Percentiles rank a stretch among this genome's conserved stretches.
These are phyloP conservation scores for Hemithea aestivaria DNA, from an alignment of 2,888 invertebrate genomes.

Conservation along the genomic window DNA sequence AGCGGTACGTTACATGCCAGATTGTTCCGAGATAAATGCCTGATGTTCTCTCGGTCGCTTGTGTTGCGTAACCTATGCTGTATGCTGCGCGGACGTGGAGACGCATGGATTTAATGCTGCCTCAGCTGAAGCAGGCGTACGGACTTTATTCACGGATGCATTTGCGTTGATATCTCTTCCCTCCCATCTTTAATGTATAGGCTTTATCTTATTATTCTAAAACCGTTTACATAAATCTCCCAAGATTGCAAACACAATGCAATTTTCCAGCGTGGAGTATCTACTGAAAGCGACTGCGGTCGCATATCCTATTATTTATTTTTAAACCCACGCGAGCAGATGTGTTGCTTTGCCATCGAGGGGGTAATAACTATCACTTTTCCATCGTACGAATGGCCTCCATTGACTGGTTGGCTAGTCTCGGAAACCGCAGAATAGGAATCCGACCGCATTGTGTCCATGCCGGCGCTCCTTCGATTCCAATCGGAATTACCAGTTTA, in stretches of 20 bases:
- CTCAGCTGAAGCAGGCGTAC: slow-evolving; percentile 32
- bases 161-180: slow-evolving; percentile 30
- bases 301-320: slow-evolving; percentile 27
- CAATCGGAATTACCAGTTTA: slow-evolving; percentile 74
- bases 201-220: slow-evolving; percentile 13
- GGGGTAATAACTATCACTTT: slow-evolving; percentile 34
- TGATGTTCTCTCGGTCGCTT: slow-evolving; percentile 51
- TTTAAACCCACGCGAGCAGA: slow-evolving; percentile 18
- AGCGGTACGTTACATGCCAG: slow-evolving; percentile 70
- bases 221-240: slow-evolving; percentile 3
- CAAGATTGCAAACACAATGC: slow-evolving; percentile 7
- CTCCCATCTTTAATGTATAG: neutral
- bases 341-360: slow-evolving; percentile 20
- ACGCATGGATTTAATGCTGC: slow-evolving; percentile 48
- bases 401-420: slow-evolving; percentile 44
- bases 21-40: slow-evolving; percentile 65
- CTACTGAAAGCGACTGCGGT: slow-evolving; percentile 15
- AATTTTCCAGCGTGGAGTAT: slow-evolving; percentile 5
- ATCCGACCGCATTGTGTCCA: slow-evolving; percentile 48
- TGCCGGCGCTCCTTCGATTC: slow-evolving; percentile 56
- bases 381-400: slow-evolving; percentile 40
- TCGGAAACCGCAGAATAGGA: slow-evolving; percentile 61
- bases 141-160: slow-evolving; percentile 49
- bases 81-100: slow-evolving; percentile 34
- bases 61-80: slow-evolving; percentile 51